These are phyloP conservation scores for Rhagologus leucostigma DNA, from an alignment of 2,113 vertebrate species.

Conservation along the genomic window DNA sequence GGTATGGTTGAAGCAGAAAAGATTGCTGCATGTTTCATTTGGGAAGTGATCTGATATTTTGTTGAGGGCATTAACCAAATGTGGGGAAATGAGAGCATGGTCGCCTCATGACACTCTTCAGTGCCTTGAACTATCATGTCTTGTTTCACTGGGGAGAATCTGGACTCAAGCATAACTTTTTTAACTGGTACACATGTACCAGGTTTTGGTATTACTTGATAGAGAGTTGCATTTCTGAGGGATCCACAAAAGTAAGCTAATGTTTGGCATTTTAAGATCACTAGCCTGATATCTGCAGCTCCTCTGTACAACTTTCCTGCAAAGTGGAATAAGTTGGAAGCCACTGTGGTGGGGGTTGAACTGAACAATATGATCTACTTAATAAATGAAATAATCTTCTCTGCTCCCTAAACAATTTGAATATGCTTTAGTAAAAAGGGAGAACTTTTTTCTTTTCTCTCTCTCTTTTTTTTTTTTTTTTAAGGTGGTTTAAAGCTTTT, in stretches of 20 bases:
- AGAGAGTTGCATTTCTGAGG: background rate
- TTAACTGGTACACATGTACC: background rate
- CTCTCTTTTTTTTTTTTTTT: background rate
- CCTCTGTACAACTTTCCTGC: background rate
- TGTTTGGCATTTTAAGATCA: background rate
- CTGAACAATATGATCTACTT: background rate
- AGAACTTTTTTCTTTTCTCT: background rate
- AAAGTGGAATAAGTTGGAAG: background rate
- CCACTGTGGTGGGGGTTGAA: background rate
- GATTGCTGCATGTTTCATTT: background rate
- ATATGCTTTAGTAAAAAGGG: background rate
- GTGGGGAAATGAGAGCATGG: rapidly evolving
- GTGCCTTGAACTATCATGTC: rapidly evolving
- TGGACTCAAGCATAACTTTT: background rate
- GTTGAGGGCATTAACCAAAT: background rate
- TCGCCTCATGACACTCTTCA: background rate
- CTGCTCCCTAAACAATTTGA: background rate
- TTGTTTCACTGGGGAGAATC: background rate
- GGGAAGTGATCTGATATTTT: background rate
- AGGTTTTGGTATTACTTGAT: background rate
- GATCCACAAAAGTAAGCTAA: background rate
- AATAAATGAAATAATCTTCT: background rate
- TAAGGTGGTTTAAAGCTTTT: background rate
- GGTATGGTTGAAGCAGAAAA: background rate
- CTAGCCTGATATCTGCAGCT: background rate